Evolutionary conservation across 2,113 vertebrate species (phyloP).

Genomic region (Planiliza haematocheilus): DNA sequence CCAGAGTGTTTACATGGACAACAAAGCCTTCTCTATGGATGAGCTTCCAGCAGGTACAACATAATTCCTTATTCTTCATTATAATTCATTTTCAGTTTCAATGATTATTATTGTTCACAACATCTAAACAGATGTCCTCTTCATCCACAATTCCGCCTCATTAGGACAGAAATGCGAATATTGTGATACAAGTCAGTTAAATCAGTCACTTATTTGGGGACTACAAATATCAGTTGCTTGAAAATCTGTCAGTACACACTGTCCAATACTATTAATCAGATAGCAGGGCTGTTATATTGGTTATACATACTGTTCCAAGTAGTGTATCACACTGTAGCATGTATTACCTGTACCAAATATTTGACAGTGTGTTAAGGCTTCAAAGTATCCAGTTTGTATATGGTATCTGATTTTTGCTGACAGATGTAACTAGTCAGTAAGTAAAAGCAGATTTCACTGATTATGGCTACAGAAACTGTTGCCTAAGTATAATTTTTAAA

Average conservation of each 20-base stretch:
- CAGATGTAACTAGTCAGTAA: no score
- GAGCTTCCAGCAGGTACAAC: constrained; percentile 86
- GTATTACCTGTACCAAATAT: no score
- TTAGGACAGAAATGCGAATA: neutral
- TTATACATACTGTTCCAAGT: no score
- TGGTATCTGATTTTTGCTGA: no score
- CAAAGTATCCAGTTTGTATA: no score
- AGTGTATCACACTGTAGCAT: no score
- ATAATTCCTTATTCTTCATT: neutral
- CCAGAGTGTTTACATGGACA: constrained; percentile 90
- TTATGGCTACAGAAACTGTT: no score
- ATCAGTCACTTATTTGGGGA: neutral
- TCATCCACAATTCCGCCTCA: neutral
- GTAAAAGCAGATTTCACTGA: no score
- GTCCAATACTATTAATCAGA: neutral
- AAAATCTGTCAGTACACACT: neutral
- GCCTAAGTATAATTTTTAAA: no score
- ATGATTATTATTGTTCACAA: neutral
- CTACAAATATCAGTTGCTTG: neutral
- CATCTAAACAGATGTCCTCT: no score
- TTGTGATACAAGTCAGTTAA: neutral
- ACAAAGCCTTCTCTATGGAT: constrained; percentile 92
- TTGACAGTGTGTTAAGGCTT: no score
- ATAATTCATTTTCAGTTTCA: neutral
- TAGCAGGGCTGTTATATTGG: no score